Evolutionary conservation across 2,888 invertebrate species (phyloP).

Genomic region (Metellina segmentata): DNA sequence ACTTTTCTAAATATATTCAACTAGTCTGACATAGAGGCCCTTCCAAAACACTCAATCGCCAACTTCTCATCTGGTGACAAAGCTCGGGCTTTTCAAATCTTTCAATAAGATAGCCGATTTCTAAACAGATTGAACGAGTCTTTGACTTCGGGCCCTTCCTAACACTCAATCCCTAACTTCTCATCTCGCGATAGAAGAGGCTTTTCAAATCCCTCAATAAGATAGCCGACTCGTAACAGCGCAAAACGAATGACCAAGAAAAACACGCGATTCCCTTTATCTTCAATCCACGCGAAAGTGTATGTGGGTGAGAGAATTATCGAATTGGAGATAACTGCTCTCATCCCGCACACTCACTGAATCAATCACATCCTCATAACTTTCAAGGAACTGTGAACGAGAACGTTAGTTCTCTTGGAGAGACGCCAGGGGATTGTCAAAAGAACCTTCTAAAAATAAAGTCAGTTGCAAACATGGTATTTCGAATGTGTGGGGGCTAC

Average conservation of each 20-base stretch:
- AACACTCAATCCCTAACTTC: neutral
- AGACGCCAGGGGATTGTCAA: conserved; percentile 53
- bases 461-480: conserved; percentile 31
- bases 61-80: too few species aligned
- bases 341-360: conserved; percentile 48
- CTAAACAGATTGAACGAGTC: too few species aligned
- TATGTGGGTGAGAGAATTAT: conserved; percentile 61
- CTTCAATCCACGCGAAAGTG: conserved; percentile 55
- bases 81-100: too few species aligned
- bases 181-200: neutral
- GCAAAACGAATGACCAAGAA: neutral
- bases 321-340: conserved; percentile 61
- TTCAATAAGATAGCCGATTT: too few species aligned
- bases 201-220: neutral
- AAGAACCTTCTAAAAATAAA: conserved; percentile 61
- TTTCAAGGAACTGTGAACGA: conserved; percentile 49
- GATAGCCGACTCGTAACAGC: neutral
- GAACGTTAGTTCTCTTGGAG: conserved; percentile 53
- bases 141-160: neutral
- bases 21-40: too few species aligned
- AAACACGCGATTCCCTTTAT: conserved; percentile 30
- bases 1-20: too few species aligned
- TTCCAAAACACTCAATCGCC: too few species aligned
- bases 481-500: conserved; percentile 8
- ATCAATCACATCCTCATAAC: conserved; percentile 70